phyloP scores from a whole-genome alignment of 2,113 vertebrate species.

The Fulmarus glacialis region DNA sequence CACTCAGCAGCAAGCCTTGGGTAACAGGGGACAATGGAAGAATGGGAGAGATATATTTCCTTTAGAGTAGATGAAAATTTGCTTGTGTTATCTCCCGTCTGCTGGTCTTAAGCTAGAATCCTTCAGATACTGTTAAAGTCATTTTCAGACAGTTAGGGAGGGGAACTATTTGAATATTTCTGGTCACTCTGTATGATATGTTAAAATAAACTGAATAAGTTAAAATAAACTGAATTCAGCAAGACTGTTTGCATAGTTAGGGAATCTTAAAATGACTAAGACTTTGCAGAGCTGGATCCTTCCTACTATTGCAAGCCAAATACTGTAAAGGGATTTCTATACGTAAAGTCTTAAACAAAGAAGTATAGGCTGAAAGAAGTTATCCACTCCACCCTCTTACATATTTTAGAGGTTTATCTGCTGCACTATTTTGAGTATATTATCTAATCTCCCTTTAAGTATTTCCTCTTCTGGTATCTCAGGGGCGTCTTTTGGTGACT shows the following conservation, averaged over 20 bases:
- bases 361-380: neutral
- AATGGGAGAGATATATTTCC: neutral
- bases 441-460: constrained; percentile 76
- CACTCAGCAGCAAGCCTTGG: neutral
- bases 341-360: neutral
- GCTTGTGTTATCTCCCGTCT: neutral
- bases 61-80: neutral
- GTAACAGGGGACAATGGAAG: neutral
- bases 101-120: neutral
- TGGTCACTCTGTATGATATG: neutral
- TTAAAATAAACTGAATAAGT: neutral
- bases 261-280: neutral
- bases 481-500: constrained; percentile 59
- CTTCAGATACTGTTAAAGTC: neutral
- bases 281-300: neutral
- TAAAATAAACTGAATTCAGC: neutral
- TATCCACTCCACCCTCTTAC: neutral
- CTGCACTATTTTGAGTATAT: constrained; percentile 51
- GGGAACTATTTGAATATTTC: neutral
- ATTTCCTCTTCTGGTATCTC: constrained; percentile 65
- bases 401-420: constrained; percentile 40
- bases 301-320: neutral
- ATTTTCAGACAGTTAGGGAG: neutral
- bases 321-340: neutral
- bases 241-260: neutral